phyloP scores from a whole-genome alignment of 2,888 invertebrate species.

The Cephus sareptanus region DNA sequence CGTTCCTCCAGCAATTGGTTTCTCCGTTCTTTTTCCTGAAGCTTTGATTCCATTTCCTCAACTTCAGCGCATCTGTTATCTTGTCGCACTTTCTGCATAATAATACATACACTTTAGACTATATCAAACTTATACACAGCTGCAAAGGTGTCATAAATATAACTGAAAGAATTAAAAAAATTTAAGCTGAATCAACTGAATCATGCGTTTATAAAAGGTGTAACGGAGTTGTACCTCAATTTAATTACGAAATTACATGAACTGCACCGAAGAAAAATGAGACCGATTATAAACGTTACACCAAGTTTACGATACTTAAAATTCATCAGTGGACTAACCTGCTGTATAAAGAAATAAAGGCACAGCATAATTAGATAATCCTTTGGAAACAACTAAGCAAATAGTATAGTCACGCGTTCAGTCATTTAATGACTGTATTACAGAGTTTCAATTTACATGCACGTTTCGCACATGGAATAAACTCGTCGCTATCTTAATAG shows the following conservation, averaged over 20 bases:
- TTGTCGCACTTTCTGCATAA: constrained; percentile 34
- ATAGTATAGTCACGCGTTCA: neutral
- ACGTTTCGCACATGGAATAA: neutral
- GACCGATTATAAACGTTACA: neutral
- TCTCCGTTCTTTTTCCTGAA: constrained; percentile 50
- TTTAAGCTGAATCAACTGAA: neutral
- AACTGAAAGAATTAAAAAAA: neutral
- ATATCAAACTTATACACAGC: neutral
- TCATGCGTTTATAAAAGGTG: neutral
- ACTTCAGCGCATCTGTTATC: constrained; percentile 40
- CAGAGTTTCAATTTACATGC: neutral
- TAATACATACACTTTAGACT: neutral
- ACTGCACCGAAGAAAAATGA: neutral
- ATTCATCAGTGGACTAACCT: neutral
- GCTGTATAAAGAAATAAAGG: constrained; percentile 20
- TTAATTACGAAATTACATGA: neutral
- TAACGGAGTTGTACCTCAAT: too few relatives aligned
- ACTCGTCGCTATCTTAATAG: neutral
- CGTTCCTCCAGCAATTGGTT: constrained; percentile 55
- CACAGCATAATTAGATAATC: neutral
- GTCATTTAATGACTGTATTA: neutral
- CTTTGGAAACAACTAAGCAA: neutral
- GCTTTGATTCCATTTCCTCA: constrained; percentile 45
- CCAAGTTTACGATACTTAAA: neutral
- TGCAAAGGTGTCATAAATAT: neutral